Conservation (phyloP, 2,888 invertebrate genomes). For the Eumacrocentrus americanus region DNA sequence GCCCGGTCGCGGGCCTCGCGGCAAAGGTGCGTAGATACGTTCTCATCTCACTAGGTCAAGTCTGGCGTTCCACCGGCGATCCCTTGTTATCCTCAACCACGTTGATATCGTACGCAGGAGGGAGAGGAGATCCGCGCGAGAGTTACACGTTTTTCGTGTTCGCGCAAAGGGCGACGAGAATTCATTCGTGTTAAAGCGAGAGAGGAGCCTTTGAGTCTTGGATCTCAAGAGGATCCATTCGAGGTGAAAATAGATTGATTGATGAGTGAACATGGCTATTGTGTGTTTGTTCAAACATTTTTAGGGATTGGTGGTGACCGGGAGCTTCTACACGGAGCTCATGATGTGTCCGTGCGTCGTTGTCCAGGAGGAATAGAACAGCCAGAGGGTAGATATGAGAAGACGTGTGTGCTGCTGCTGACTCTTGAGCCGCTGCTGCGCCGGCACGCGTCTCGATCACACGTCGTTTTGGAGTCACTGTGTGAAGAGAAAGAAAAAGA, state of each 20-base stretch:
- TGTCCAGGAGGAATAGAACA: background rate
- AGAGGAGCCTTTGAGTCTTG: background rate
- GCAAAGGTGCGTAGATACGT: constrained; percentile 50
- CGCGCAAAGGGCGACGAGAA: constrained; percentile 6
- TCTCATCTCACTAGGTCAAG: constrained; percentile 3
- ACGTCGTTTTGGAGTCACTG: constrained; percentile 21
- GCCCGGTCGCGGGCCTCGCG: constrained; percentile 45
- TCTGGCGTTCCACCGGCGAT: background rate
- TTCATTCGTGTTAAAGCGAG: background rate
- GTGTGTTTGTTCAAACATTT: background rate
- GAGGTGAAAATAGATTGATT: constrained; percentile 1
- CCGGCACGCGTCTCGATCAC: constrained; percentile 21
- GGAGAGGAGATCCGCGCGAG: constrained; percentile 23
- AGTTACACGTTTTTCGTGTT: constrained; percentile 23
- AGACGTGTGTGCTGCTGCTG: constrained; percentile 4
- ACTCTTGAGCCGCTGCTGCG: constrained; percentile 4
- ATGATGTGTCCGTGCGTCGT: constrained; percentile 24
- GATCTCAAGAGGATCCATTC: background rate
- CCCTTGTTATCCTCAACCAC: constrained; percentile 1
- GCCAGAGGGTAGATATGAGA: constrained; percentile 21
- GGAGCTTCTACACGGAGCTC: too few species aligned
- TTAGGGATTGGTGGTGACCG: too few species aligned
- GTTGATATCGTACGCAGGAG: constrained; percentile 14
- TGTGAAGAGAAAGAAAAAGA: constrained; percentile 6
- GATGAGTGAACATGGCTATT: background rate